phyloP scores from a whole-genome alignment of 2,888 invertebrate genomes.

The Drosophila falleni region DNA sequence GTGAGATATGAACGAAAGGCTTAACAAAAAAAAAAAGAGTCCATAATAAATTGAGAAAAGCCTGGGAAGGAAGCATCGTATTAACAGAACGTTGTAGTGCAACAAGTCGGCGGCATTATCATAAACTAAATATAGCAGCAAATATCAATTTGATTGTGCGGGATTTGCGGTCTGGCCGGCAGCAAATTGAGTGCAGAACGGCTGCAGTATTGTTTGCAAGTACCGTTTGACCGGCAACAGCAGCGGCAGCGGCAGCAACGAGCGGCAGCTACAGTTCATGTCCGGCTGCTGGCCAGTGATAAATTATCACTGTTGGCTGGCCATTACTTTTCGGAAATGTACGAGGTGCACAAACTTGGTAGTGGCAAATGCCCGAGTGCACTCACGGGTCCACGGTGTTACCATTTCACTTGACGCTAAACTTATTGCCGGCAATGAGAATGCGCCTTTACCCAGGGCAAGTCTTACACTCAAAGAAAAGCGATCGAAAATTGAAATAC shows the following conservation, averaged over 20 bases:
- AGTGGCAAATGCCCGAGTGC: slow-evolving; percentile 23
- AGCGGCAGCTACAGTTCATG: slow-evolving; percentile 49
- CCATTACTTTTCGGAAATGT: slow-evolving; percentile 80
- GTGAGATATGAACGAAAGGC: slow-evolving; percentile 34
- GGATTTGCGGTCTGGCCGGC: slow-evolving; percentile 37
- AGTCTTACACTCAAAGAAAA: background rate
- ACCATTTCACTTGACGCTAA: slow-evolving; percentile 71
- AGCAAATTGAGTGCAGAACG: slow-evolving; percentile 63
- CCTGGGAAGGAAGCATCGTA: slow-evolving; percentile 67
- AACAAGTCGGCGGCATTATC: slow-evolving; percentile 72
- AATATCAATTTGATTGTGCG: slow-evolving; percentile 80
- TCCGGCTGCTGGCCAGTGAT: slow-evolving; percentile 78
- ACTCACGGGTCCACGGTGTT: slow-evolving; percentile 49
- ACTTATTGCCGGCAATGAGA: slow-evolving; percentile 77
- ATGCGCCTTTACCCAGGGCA: slow-evolving; percentile 67
- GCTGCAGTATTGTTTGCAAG: slow-evolving; percentile 66
- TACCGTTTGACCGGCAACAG: slow-evolving; percentile 63
- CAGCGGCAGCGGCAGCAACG: slow-evolving; percentile 1
- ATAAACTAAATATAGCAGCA: slow-evolving; percentile 82
- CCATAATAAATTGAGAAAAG: slow-evolving; percentile 63
- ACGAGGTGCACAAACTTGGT: slow-evolving; percentile 67
- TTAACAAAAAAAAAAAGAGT: slow-evolving; percentile 21
- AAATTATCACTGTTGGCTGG: slow-evolving; percentile 80
- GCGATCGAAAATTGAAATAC: background rate
- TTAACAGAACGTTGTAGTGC: slow-evolving; percentile 45